These are phyloP conservation scores for Podarcis lilfordi DNA, from an alignment of 2,797 vertebrate species.

Conservation along the genomic window DNA sequence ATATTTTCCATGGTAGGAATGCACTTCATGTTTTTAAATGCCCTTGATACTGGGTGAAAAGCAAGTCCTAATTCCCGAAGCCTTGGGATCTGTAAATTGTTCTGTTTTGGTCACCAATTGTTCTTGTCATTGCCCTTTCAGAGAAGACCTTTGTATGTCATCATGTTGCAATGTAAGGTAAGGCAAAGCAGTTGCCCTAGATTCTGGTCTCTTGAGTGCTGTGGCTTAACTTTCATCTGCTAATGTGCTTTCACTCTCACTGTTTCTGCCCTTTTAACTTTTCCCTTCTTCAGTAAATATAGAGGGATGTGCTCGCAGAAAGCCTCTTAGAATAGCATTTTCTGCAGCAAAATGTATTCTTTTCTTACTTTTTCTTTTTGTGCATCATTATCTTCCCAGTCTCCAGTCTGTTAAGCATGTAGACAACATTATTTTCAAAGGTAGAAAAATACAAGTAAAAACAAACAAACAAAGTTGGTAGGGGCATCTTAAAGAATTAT, in stretches of 20 bases:
- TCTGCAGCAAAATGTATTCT: not conserved
- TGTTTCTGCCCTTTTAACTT: constrained; percentile 67
- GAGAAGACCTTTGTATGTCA: not conserved
- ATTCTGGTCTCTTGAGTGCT: constrained; percentile 69
- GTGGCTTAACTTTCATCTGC: constrained; percentile 63
- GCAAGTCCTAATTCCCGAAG: not conserved
- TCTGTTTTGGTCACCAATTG: constrained; percentile 58
- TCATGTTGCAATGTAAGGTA: constrained; percentile 60
- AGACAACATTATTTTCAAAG: not conserved
- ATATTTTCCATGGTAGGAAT: constrained; percentile 18
- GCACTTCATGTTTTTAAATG: constrained; percentile 42
- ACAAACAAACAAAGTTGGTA: not conserved
- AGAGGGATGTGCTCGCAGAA: constrained; percentile 30
- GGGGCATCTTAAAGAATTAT: not conserved
- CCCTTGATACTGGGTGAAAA: constrained; percentile 4
- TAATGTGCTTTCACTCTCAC: constrained; percentile 68
- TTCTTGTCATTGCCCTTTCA: constrained; percentile 43
- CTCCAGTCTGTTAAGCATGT: constrained; percentile 1
- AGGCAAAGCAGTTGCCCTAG: constrained; percentile 67
- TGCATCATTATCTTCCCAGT: constrained; percentile 12
- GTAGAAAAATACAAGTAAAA: not conserved
- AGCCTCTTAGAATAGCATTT: constrained; percentile 39
- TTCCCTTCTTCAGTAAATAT: constrained; percentile 61
- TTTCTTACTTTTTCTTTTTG: not conserved
- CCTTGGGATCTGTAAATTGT: constrained; percentile 14